Evolutionary conservation across 2,888 invertebrate genomes (phyloP).

Genomic region (Ectobius pallidus): DNA sequence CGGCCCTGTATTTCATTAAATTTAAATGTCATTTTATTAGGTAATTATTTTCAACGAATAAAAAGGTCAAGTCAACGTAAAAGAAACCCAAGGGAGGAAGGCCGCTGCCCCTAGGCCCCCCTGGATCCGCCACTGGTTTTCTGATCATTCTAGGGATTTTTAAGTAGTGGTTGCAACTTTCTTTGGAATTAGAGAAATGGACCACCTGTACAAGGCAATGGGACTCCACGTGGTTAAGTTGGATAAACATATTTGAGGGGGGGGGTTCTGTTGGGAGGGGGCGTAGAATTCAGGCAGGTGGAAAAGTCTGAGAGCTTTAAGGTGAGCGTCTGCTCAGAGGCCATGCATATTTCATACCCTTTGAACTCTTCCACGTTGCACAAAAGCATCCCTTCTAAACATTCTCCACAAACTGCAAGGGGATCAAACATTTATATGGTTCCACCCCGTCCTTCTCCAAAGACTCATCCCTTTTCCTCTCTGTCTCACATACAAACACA

Average conservation of each 20-base stretch:
- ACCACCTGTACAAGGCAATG: no score
- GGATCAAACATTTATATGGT: constrained; percentile 27
- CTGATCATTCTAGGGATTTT: no score
- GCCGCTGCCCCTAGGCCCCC: no score
- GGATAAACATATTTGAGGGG: constrained; percentile 13
- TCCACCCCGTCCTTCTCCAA: background rate
- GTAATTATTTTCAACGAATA: no score
- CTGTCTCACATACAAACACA: background rate
- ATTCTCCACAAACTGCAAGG: background rate
- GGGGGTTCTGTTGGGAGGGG: background rate
- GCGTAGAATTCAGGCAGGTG: background rate
- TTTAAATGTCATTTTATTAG: no score
- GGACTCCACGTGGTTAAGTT: background rate
- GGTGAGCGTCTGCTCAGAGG: background rate
- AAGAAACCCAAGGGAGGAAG: no score
- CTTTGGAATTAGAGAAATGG: no score
- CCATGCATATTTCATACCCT: constrained; percentile 26
- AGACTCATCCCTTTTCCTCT: background rate
- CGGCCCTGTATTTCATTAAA: no score
- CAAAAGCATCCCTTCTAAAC: constrained; percentile 3
- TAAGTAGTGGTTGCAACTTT: no score
- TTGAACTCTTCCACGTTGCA: constrained; percentile 15
- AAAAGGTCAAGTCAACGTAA: no score
- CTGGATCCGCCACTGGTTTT: no score
- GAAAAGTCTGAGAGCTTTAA: constrained; percentile 6